Base-by-base conservation (phyloP, 2,888 invertebrate species). In the Synanthedon andrenaeformis region DNA sequence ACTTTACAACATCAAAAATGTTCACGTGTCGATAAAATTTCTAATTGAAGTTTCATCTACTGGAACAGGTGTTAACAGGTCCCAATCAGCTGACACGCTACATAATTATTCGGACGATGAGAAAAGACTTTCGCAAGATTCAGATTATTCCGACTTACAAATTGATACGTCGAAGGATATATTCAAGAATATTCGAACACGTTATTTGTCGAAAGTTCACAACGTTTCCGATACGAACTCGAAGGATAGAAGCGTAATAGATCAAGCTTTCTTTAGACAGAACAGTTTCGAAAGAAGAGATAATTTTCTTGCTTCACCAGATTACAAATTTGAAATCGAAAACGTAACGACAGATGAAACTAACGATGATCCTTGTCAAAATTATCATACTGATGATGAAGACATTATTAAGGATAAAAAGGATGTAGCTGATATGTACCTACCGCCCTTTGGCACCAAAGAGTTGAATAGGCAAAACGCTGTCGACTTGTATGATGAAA, bases 1-100 rank as follows among this genome's bases (percentile, higher is more conserved):
- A 51, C 14, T 41, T 10, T 54, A 35, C n/a, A 51, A 52, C 52
- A 53, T 11, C 19, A 42, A 35, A n/a, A 35, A 51, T 53, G 11
- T 48, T 54, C 52, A 52, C 45, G 52, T 57, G 41, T 71, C 63
- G 62, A 69, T 68, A 57, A 64, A 65, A 67, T 74, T 63, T 80
- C 78, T 82, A 83, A 84, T 83, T 59, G 66, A 58, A 61, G 69
- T 79, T 79, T 79, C 61, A 71, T 82, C 75, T 83, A 76, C 72
- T 74, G 69, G 78, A 69, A 79, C 86, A 87, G 87, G 86, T 87
- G 69, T 79, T 76, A 75, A 81, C 71, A 77, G 72, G 62, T 76
- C 82, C 59, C 79, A 76, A 65, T 82, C 83, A 65, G 67, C 74
- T 76, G 84, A 83, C 71, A 82, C 76, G 70, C 66, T 77, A 12